Evolutionary conservation across 2,888 invertebrate genomes (phyloP), one percentile per base, ranked within the genome.

Genomic region (Drosophila multiciliata): DNA sequence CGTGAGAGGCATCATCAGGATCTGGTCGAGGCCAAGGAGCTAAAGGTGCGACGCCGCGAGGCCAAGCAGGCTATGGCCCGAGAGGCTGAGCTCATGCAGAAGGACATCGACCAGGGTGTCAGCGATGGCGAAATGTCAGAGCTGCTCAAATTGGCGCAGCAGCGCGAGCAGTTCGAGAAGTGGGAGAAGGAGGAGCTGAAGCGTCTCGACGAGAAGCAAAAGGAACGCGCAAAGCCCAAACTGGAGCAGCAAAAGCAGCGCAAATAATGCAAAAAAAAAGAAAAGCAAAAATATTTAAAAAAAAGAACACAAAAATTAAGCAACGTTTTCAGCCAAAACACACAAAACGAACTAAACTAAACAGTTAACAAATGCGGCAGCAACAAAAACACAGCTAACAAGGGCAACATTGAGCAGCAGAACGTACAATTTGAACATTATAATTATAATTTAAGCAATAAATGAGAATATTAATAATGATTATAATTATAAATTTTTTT

Each of bases 1-100:
- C 80, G 80, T 1, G 78, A 79, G 32, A 32, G 72, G 69, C 70
- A 63, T 1, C 80, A 70, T 15, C 62, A 68, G 58, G 78, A 79
- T 0, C 17, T 65, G 1, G 11, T 70, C 0, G 78, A 88, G 6
- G 75, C 73, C 20, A 73, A 62, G 33, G 87, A 88, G 33, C 50
- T 84, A 6, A 68, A 40, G 50, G 32, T 71, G 1, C 86, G 87
- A 0, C 84, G 84, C 6, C 87, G 88, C n/a, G 48, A 72, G 50
- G 87, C 88, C 55, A 80, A 76, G 54, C 80, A 86, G 1, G 73
- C 66, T 20, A 84, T 87, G 82, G 52, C 54, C 1, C 77, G 80
- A 9, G 87, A 87, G 65, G 76, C 78, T 45, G 78, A 74, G 8
- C 78, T 87, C 4, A 87, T 87, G 89, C 84, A 88, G 26, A 80